Evolutionary conservation across 2,888 invertebrate species (phyloP), one percentile per base, ranked within the genome.

Genomic region (Cephus pygmeus): DNA sequence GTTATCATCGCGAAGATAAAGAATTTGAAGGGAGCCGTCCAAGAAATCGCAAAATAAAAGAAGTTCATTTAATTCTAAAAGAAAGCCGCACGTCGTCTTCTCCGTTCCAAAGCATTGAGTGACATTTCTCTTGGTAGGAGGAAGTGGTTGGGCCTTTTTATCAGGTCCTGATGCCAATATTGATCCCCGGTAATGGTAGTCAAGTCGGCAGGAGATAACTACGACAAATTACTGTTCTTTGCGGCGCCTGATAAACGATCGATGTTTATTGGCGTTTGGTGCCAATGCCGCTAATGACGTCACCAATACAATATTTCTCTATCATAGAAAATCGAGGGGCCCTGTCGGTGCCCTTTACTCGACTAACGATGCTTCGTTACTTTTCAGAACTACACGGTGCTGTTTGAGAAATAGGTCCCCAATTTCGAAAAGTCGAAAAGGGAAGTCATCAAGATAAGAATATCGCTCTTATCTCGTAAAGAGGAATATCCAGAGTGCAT

Each of bases 101-200:
- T 81, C 71, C 71, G 31, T 71, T 3, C 83, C 74, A 34, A 12
- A 75, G 80, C 79, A 81, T 83, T 85, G 79, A 79, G 83, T 81
- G 83, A 81, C 78, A 79, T 82, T 82, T 83, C 78, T 69, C 83
- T 74, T 1, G 33, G 33, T 34, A 34, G 31, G 31, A 71, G 71
- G 31, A 71, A 71, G n/a, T 9, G 71, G 68, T 36, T 69, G 73
- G 77, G 75, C 83, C 31, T 71, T 31, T 71, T 88, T 88, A 88
- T 89, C 88, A 81, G 83, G 56, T 76, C 77, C 79, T 77, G 80
- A 79, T 81, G 84, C 85, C 85, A 87, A 86, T 86, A 84, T 87
- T 86, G 85, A 88, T 87, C 84, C 84, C 81, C 81, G 76, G 73
- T 79, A 75, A 77, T 79, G 79, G 82, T 75, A 78, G 78, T 69